Evolutionary conservation across 2,113 vertebrate genomes (phyloP).

Genomic region (Archilochus colubris): DNA sequence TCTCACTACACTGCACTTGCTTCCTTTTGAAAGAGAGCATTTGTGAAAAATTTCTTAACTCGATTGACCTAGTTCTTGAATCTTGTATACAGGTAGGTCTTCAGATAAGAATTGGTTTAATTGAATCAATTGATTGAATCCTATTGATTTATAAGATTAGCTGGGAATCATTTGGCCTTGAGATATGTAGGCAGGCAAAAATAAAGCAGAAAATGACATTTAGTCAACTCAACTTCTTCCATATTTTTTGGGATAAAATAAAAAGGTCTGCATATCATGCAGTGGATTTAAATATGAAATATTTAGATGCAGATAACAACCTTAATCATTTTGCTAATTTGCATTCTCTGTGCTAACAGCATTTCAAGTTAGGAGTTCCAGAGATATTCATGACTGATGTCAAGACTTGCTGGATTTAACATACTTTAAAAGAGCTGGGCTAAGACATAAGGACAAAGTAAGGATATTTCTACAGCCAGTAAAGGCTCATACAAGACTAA

Average conservation of each 20-base stretch:
- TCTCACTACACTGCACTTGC: background rate
- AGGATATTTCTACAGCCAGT: background rate
- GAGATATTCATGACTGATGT: slow-evolving; percentile 12
- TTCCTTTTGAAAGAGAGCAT: background rate
- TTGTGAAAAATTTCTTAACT: background rate
- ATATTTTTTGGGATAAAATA: background rate
- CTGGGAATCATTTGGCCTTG: background rate
- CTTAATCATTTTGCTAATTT: background rate
- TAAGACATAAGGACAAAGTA: background rate
- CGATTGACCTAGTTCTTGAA: background rate
- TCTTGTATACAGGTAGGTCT: background rate
- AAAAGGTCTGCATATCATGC: background rate
- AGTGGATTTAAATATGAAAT: background rate
- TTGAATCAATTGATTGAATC: too few relatives aligned
- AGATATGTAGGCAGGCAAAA: background rate
- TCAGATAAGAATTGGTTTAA: background rate
- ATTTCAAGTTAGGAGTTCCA: background rate
- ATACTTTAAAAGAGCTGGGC: background rate
- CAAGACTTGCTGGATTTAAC: background rate
- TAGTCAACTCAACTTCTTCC: background rate
- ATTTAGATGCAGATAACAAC: background rate
- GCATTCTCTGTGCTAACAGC: background rate
- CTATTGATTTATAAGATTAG: background rate
- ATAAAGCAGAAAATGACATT: background rate
- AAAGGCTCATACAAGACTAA: background rate